These are phyloP conservation scores for Brachyhypopomus gauderio DNA, from an alignment of 2,113 vertebrate species.

Conservation along the genomic window DNA sequence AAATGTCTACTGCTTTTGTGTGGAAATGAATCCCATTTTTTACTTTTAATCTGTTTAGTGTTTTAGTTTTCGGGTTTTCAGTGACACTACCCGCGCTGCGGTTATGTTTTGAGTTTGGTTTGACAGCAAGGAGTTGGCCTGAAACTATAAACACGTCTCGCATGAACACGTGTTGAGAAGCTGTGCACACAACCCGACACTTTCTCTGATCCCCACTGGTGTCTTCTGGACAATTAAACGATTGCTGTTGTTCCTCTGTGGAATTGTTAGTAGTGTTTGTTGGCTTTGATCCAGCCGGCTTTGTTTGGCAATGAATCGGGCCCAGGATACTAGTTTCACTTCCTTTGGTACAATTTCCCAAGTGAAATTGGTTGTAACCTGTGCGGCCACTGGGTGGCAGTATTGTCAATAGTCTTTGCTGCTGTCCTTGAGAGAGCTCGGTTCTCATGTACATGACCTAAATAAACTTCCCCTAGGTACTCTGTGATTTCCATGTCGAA, in stretches of 20 bases:
- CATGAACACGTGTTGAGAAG: not conserved
- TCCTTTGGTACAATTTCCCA: too few relatives aligned
- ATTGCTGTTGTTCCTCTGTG: too few relatives aligned
- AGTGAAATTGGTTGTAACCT: not conserved
- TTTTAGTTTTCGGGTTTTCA: not conserved
- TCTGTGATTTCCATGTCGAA: not conserved
- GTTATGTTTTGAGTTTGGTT: slow-evolving; percentile 10
- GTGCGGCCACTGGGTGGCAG: slow-evolving; percentile 41
- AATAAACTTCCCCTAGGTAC: slow-evolving; percentile 25
- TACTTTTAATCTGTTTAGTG: not conserved
- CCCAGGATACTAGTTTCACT: not conserved
- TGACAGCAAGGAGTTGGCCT: not conserved
- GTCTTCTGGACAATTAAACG: not conserved
- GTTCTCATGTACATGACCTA: slow-evolving; percentile 20
- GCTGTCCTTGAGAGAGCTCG: slow-evolving; percentile 31
- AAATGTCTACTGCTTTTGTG: not conserved
- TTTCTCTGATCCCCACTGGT: not conserved
- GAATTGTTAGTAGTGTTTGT: too few relatives aligned
- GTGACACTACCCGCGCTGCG: not conserved
- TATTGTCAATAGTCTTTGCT: not conserved
- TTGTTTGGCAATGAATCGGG: not conserved
- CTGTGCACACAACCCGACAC: not conserved
- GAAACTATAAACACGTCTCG: not conserved
- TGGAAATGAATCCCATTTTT: not conserved
- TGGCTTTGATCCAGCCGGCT: too few relatives aligned